These are phyloP conservation scores for Sinotaia quadrata DNA, from an alignment of 2,888 invertebrate species.

Conservation along the genomic window DNA sequence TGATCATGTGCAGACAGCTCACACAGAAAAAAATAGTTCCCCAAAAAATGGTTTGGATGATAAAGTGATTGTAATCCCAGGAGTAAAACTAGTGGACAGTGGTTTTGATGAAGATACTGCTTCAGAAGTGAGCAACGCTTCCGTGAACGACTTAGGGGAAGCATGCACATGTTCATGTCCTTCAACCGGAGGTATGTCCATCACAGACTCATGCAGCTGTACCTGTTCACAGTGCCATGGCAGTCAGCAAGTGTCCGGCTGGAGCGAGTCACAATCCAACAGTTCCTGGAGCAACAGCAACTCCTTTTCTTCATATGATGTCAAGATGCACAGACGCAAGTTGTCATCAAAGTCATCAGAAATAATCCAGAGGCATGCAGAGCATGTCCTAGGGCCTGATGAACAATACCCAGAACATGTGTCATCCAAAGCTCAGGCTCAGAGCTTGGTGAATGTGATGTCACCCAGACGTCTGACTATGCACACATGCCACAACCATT, in stretches of 20 bases:
- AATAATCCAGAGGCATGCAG: neutral
- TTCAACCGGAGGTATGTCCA: constrained; percentile 27
- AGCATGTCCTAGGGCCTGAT: constrained; percentile 38
- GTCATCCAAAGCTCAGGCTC: neutral
- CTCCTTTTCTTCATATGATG: constrained; percentile 42
- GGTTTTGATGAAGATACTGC: constrained; percentile 58
- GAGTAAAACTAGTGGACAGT: constrained; percentile 49
- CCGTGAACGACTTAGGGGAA: constrained; percentile 37
- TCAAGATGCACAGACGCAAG: constrained; percentile 35
- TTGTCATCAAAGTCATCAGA: constrained; percentile 24
- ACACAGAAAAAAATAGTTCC: constrained; percentile 8
- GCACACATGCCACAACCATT: neutral
- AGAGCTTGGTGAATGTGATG: no score
- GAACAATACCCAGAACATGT: constrained; percentile 37
- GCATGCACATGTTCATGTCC: constrained; percentile 37
- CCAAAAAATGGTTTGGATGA: constrained; percentile 23
- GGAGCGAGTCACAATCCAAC: constrained; percentile 34
- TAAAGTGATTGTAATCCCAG: constrained; percentile 24
- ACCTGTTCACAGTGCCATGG: constrained; percentile 35
- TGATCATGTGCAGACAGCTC: neutral
- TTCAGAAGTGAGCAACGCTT: constrained; percentile 56
- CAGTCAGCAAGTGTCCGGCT: constrained; percentile 24
- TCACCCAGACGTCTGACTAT: neutral
- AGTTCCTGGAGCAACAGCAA: constrained; percentile 38
- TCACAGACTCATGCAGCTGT: constrained; percentile 36